Evolutionary conservation across 2,113 vertebrate species (phyloP), one percentile per base, ranked within the genome.

Genomic region (Lutjanus erythropterus): DNA sequence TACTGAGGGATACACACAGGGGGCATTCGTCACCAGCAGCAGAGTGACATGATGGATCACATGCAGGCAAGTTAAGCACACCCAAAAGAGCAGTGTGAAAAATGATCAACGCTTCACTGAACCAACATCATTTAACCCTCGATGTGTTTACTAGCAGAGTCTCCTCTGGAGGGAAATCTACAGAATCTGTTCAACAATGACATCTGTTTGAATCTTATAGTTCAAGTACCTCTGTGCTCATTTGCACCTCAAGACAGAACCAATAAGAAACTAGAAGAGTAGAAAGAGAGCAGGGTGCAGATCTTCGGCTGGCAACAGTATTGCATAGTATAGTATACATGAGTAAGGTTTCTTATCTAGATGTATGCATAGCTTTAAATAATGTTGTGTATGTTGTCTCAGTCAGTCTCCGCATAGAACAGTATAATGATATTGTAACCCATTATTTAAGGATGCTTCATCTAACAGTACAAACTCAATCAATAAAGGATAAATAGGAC

Each of bases 11-110:
- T 53, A 53, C 42, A 42, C 66, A 29, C 41, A n/a, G 6, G 25
- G 86, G 75, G 62, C 65, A 88, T 89, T 85, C 77, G 75, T 92
- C 87, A 84, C 79, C 67, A 64, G 72, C 71, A 67, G 71, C 27
- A 8, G 60, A 42, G 44, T 75, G 86, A 83, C 86, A 29, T 89
- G 87, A 92, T 77, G 72, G 84, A 92, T 88, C 25, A 52, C 71
- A 12, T 42, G 4, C 1, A 9, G 47, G 49, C 27, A 61, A 67
- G 62, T 55, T 50, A 78, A 89, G 75, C 44, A 61, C 77, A 79
- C 53, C 84, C 85, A 41, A 69, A 82, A 89, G 85, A 86, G 74
- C 68, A 31, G 39, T 9, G 39, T 72, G 85, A 85, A 75, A 89
- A 87, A 91, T 78, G 66, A 83, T 25, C 66, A 18, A 56, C 39